Evolutionary conservation across 1,140 invertebrate genomes (phyloP), one percentile per base, ranked within the genome.

Genomic region (Nasonia vitripennis): DNA sequence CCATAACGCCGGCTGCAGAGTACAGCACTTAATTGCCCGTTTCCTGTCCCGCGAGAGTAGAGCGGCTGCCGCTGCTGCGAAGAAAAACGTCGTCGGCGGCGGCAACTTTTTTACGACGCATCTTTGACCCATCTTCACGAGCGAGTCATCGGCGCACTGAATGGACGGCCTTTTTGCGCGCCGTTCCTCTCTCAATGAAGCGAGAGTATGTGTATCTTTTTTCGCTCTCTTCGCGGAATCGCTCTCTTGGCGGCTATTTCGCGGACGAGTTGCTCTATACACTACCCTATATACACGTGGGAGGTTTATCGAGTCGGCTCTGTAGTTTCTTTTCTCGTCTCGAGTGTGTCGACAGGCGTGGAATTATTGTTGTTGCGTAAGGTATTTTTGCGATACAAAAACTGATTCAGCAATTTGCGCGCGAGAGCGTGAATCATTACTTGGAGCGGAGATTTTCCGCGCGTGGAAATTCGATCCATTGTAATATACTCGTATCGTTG

Each of bases 1-100:
- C 37, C 1, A 27, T 27, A 20, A 27, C 17, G 41, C 37, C 2
- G 37, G 37, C 34, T 37, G 41, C 41, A 45, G 37, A 7, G 10
- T 10, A 45, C 6, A 45, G 70, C n/a, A 79, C 89, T 91, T 91
- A 91, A 91, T 91, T 91, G 90, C 91, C 87, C 89, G 89, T 89
- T 91, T 91, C 91, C 91, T 91, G 91, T 89, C 86, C 87, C 78
- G 78, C 51, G 70, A 88, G 89, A 81, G 78, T 83, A 67, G 70
- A 75, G 34, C 81, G 20, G 37, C 51, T 71, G 34, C 48, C 27
- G 1, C 27, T 27, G 31, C 20, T 71, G 34, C 48, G 37, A 82
- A 27, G 68, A 73, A 48, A 48, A 41, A 83, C 71, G 27, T 31
- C 27, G 27, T 27, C 27, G 27, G 27, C 27, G 70, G 17, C 11